phyloP scores from a whole-genome alignment of 2,888 invertebrate genomes.

The Acleris cristana region DNA sequence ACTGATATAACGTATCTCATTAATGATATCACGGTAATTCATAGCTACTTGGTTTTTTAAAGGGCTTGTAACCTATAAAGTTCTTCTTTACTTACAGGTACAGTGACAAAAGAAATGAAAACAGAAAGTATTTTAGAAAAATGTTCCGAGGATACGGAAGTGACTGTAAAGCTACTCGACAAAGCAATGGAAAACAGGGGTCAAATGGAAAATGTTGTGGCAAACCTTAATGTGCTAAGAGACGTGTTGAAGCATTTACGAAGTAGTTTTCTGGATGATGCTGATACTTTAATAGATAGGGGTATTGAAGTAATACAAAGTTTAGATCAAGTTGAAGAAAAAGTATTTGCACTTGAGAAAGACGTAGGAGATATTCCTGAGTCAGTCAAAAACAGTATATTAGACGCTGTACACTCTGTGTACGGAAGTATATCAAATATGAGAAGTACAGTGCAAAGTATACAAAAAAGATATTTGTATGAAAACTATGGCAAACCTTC shows the following conservation, averaged over 20 bases:
- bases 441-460: conserved; percentile 76
- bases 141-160: conserved; percentile 60
- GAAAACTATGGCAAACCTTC: conserved; percentile 75
- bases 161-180: conserved; percentile 71
- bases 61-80: too few relatives aligned
- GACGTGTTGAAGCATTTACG: conserved; percentile 61
- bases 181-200: conserved; percentile 63
- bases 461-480: conserved; percentile 73
- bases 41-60: too few relatives aligned
- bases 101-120: conserved; percentile 41
- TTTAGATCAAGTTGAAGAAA: conserved; percentile 74
- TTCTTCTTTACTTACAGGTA: conserved; percentile 1
- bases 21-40: too few relatives aligned
- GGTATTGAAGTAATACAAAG: conserved; percentile 69
- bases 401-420: conserved; percentile 77
- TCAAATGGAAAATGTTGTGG: conserved; percentile 49
- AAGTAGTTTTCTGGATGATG: conserved; percentile 54
- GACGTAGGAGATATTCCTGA: conserved; percentile 56
- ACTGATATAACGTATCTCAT: too few relatives aligned
- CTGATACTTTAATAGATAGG: conserved; percentile 68
- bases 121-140: conserved; percentile 51
- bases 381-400: conserved; percentile 63
- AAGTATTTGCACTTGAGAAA: conserved; percentile 68
- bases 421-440: conserved; percentile 81
- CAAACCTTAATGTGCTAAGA: conserved; percentile 54